Percentiles rank a stretch among this genome's conserved stretches.
These are phyloP conservation scores for Tupaia chinensis DNA, from an alignment of 2,113 vertebrate genomes.

Conservation along the genomic window DNA sequence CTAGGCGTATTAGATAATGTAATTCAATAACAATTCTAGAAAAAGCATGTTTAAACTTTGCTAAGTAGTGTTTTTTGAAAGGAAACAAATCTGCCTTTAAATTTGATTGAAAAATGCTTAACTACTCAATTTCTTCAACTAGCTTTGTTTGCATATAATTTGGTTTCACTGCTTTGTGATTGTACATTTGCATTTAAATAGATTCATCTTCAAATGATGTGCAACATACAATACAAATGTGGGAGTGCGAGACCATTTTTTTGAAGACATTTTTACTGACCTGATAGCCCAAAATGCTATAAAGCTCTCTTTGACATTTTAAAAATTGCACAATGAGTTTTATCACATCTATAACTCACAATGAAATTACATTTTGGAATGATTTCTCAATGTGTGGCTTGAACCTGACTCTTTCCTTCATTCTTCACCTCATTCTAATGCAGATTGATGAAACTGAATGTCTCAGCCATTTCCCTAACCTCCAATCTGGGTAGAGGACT, in stretches of 20 bases:
- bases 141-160: constrained; percentile 73
- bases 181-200: constrained; percentile 82
- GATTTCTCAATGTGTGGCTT: constrained; percentile 61
- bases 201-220: constrained; percentile 71
- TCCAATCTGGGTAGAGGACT: background rate
- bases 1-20: background rate
- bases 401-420: constrained; percentile 20
- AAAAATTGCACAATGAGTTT: constrained; percentile 60
- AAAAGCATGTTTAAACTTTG: constrained; percentile 60
- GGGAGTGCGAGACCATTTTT: background rate
- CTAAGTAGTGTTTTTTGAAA: constrained; percentile 60
- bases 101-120: constrained; percentile 73
- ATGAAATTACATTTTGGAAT: constrained; percentile 63
- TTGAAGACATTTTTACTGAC: constrained; percentile 66
- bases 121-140: constrained; percentile 65
- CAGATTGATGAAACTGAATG: constrained; percentile 25
- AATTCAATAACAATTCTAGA: constrained; percentile 56
- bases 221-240: constrained; percentile 57
- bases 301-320: constrained; percentile 58
- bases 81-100: constrained; percentile 61
- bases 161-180: constrained; percentile 52
- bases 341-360: constrained; percentile 64
- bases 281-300: constrained; percentile 56
- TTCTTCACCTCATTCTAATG: constrained; percentile 55
- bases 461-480: constrained; percentile 31